Conservation (phyloP, 2,888 invertebrate genomes). For the Oscheius sp. region DNA sequence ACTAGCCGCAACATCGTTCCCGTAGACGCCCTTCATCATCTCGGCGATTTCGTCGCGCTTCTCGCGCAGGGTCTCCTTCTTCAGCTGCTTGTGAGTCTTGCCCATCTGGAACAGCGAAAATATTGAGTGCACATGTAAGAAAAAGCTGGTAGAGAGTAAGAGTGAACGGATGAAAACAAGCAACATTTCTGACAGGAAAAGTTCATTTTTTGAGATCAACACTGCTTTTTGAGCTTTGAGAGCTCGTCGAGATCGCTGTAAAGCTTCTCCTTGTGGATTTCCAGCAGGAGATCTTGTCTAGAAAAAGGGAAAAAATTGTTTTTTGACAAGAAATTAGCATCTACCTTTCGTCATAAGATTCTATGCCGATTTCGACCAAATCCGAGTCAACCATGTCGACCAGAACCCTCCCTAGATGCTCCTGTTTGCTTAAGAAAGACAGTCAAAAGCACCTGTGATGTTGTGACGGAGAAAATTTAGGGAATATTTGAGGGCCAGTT, state of each 20-base stretch:
- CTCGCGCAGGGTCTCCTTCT: neutral
- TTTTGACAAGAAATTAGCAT: neutral
- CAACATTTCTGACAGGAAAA: neutral
- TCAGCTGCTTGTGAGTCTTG: neutral
- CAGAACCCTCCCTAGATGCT: slow-evolving; percentile 56
- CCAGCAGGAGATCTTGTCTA: slow-evolving; percentile 61
- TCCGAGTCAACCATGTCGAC: slow-evolving; percentile 61
- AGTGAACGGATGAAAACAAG: neutral
- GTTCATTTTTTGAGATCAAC: neutral
- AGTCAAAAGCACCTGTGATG: slow-evolving; percentile 49
- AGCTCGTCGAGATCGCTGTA: slow-evolving; percentile 62
- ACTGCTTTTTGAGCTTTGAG: slow-evolving; percentile 44
- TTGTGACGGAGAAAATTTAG: slow-evolving; percentile 59
- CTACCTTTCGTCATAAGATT: slow-evolving; percentile 55
- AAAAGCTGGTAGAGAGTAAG: neutral
- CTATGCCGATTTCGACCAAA: slow-evolving; percentile 57
- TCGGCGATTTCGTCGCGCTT: neutral
- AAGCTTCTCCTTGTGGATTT: slow-evolving; percentile 61
- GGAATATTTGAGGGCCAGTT: slow-evolving; percentile 62
- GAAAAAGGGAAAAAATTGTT: slow-evolving; percentile 26
- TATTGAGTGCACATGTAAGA: neutral
- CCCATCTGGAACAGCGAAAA: slow-evolving; percentile 25
- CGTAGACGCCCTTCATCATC: slow-evolving; percentile 19
- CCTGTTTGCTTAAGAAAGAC: neutral
- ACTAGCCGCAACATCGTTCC: slow-evolving; percentile 8